phyloP scores from a whole-genome alignment of 2,888 invertebrate genomes.

The Meta bourneti region DNA sequence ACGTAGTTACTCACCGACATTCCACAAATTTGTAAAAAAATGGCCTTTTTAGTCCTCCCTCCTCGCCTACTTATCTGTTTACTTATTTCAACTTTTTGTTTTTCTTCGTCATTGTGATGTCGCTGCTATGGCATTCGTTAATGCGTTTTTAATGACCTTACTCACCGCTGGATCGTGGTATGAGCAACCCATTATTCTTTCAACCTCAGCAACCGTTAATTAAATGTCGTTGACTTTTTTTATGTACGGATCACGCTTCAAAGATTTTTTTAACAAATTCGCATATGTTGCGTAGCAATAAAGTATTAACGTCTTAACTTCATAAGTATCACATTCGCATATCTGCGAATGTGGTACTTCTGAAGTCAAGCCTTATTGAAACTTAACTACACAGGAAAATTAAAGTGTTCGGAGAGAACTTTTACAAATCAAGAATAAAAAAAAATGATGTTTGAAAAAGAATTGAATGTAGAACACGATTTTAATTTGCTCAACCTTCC shows the following conservation, averaged over 20 bases:
- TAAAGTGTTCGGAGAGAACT: no score
- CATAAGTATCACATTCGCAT: no score
- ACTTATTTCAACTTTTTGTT: neutral
- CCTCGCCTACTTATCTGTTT: slow-evolving; percentile 6
- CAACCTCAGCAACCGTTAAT: neutral
- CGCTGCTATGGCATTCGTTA: slow-evolving; percentile 16
- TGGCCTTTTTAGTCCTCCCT: neutral
- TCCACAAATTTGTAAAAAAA: slow-evolving; percentile 15
- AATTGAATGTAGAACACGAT: no score
- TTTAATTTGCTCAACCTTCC: no score
- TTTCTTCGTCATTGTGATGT: slow-evolving; percentile 7
- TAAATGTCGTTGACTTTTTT: neutral
- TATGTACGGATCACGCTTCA: neutral
- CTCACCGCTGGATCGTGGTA: neutral
- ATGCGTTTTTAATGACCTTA: slow-evolving; percentile 57
- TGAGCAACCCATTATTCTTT: neutral
- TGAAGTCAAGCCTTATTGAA: no score
- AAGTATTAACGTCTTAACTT: no score
- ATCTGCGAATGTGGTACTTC: no score
- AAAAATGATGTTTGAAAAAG: no score
- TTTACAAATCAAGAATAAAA: no score
- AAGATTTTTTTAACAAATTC: no score
- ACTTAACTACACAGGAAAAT: no score
- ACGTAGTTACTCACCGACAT: slow-evolving; percentile 29
- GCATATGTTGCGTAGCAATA: no score